phyloP scores from a whole-genome alignment of 2,888 invertebrate species.

The Calameuta idolon region DNA sequence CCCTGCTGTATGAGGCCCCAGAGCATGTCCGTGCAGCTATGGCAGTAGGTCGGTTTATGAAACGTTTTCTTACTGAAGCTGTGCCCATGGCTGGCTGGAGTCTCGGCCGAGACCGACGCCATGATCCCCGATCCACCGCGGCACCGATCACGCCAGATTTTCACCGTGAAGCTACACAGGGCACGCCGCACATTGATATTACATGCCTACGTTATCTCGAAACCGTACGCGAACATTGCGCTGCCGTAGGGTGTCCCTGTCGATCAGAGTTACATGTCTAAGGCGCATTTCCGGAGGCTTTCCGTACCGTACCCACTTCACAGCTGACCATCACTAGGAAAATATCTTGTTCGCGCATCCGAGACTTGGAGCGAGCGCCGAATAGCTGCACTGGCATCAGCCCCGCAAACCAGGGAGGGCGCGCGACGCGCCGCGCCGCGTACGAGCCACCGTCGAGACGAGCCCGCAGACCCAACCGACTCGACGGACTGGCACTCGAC shows the following conservation, averaged over 20 bases:
- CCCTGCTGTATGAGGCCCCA: slow-evolving; percentile 99
- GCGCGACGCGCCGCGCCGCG: slow-evolving; percentile 69
- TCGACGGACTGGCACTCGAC: background rate
- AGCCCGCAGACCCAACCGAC: background rate
- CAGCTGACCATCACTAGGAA: slow-evolving; percentile 54
- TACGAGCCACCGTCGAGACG: slow-evolving; percentile 61
- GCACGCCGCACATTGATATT: slow-evolving; percentile 66
- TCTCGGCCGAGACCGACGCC: slow-evolving; percentile 71
- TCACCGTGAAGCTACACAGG: slow-evolving; percentile 71
- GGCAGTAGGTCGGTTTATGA: slow-evolving; percentile 99
- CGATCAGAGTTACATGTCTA: slow-evolving; percentile 56
- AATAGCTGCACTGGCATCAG: slow-evolving; percentile 38
- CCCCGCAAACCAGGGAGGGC: slow-evolving; percentile 62
- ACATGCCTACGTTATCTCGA: slow-evolving; percentile 70
- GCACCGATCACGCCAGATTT: slow-evolving; percentile 73
- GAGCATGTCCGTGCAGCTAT: slow-evolving; percentile 99
- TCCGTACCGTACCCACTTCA: slow-evolving; percentile 44
- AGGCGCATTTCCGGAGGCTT: slow-evolving; percentile 60
- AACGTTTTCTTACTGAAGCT: slow-evolving; percentile 99
- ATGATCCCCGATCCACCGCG: slow-evolving; percentile 72
- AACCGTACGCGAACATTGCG: slow-evolving; percentile 72
- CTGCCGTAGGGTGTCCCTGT: slow-evolving; percentile 60
- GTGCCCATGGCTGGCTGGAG: slow-evolving; percentile 83
- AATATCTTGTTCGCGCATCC: slow-evolving; percentile 52
- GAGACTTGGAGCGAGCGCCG: slow-evolving; percentile 50